A percentile compares a stretch with the other conserved stretches of the same genome.
phyloP scores from a whole-genome alignment of 1,140 invertebrate genomes.

The Leptonema lineaticorne region DNA sequence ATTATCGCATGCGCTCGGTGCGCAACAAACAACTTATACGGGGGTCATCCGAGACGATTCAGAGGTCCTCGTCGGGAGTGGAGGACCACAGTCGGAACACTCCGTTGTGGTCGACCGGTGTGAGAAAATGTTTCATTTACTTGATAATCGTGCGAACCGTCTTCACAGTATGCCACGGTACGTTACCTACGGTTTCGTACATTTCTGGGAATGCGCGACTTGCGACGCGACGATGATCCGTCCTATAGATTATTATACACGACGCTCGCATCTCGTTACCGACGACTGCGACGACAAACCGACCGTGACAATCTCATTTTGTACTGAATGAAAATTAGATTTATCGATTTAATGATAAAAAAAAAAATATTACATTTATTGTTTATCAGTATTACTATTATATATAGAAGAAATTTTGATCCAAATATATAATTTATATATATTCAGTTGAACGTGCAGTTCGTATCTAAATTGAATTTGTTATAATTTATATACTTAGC shows the following conservation, averaged over 20 bases:
- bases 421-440: no score
- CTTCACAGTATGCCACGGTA: constrained; percentile 32
- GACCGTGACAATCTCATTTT: neutral
- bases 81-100: constrained; percentile 5
- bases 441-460: no score
- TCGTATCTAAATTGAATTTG: no score
- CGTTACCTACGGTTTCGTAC: constrained; percentile 29
- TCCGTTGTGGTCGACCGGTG: constrained; percentile 17
- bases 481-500: no score
- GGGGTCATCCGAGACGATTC: neutral
- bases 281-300: constrained; percentile 7
- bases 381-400: no score
- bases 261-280: constrained; percentile 8
- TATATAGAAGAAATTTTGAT: no score
- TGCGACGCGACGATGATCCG: constrained; percentile 12
- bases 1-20: constrained; percentile 21
- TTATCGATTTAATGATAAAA: neutral
- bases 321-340: neutral
- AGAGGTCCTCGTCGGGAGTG: neutral
- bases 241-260: constrained; percentile 5
- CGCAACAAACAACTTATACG: constrained; percentile 7
- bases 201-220: constrained; percentile 17
- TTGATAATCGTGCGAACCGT: constrained; percentile 35
- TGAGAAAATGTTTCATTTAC: constrained; percentile 31
- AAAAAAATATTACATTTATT: no score